Evolutionary conservation across 1,140 invertebrate genomes (phyloP).

Genomic region (Trissolcus basalis): DNA sequence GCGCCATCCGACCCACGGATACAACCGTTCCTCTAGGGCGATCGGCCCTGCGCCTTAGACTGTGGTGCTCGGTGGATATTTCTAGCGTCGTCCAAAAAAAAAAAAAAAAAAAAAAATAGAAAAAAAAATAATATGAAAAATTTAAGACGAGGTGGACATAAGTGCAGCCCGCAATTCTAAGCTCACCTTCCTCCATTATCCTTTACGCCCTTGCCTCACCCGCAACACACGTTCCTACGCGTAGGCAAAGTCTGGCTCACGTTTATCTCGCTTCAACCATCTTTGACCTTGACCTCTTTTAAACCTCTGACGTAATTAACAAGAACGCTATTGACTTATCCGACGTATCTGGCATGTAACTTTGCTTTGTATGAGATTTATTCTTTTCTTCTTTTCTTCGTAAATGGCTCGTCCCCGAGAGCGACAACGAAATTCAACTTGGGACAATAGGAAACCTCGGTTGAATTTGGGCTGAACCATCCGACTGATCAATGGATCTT

Average conservation of each 20-base stretch:
- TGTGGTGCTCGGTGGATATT: constrained; percentile 60
- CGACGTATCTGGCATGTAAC: no score
- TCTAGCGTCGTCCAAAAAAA: constrained; percentile 54
- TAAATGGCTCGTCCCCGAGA: no score
- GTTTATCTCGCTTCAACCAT: constrained; percentile 14
- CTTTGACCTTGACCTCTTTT: constrained; percentile 6
- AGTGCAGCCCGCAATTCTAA: constrained; percentile 41
- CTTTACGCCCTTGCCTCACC: background rate
- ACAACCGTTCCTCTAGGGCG: constrained; percentile 53
- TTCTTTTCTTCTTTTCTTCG: no score
- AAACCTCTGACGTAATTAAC: constrained; percentile 12
- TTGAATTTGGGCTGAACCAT: no score
- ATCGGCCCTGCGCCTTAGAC: constrained; percentile 56
- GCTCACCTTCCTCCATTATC: background rate
- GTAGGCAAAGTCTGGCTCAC: constrained; percentile 24
- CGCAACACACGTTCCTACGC: constrained; percentile 33
- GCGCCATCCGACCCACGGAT: constrained; percentile 21
- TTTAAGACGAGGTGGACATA: constrained; percentile 49
- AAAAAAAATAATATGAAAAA: no score
- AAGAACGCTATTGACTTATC: background rate
- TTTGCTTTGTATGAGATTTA: no score
- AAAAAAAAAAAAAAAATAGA: no score
- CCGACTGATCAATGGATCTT: background rate
- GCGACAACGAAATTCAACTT: no score
- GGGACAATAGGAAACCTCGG: no score